These are phyloP conservation scores for Hepsetus odoe DNA, from an alignment of 2,113 vertebrate genomes.

Conservation along the genomic window DNA sequence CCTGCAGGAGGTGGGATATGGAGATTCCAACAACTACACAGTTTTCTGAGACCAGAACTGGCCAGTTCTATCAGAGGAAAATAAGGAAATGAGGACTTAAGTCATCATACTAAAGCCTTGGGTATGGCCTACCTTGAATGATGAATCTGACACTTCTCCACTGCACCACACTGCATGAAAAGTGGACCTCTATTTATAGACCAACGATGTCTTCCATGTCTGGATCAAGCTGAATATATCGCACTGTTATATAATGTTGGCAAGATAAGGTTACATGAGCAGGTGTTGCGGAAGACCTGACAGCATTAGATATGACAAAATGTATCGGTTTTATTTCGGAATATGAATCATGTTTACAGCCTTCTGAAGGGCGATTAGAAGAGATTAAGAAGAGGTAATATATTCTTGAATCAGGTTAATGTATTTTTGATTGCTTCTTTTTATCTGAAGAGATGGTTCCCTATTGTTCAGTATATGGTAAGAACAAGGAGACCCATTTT, in stretches of 20 bases:
- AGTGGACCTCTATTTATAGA: too few relatives aligned
- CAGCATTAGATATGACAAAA: background rate
- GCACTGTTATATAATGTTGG: background rate
- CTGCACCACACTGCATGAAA: background rate
- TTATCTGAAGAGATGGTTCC: background rate
- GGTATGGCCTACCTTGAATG: background rate
- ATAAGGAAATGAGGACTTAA: background rate
- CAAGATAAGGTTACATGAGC: background rate
- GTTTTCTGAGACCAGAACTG: slow-evolving; percentile 66
- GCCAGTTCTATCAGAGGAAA: background rate
- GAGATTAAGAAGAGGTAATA: background rate
- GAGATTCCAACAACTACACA: slow-evolving; percentile 73
- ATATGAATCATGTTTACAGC: background rate
- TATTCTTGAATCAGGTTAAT: slow-evolving; percentile 5
- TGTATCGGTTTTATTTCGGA: background rate
- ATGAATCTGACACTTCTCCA: background rate
- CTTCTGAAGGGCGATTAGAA: background rate
- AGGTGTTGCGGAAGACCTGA: background rate
- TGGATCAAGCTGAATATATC: background rate
- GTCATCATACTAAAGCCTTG: background rate
- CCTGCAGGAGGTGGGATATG: slow-evolving; percentile 75
- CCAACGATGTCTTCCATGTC: background rate
- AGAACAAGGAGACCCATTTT: background rate
- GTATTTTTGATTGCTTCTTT: background rate
- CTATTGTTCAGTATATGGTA: background rate